These are phyloP conservation scores for Diaphora mendica DNA, from an alignment of 2,888 invertebrate species.

Conservation along the genomic window DNA sequence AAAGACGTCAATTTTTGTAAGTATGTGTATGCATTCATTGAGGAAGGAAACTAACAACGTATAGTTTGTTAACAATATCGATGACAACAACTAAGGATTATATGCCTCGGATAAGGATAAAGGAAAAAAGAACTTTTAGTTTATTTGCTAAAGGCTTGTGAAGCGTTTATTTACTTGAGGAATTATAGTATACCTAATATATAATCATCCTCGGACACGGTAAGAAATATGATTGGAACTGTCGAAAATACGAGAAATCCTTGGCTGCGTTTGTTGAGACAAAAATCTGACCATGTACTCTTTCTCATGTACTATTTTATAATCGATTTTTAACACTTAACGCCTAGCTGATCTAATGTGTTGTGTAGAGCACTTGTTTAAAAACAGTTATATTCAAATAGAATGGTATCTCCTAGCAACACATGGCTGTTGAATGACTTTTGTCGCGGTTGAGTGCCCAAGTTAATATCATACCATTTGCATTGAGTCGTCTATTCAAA, in stretches of 20 bases:
- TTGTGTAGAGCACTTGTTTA: not conserved
- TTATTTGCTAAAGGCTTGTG: not conserved
- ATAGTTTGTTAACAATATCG: not conserved
- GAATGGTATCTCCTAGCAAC: not conserved
- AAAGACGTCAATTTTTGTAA: not conserved
- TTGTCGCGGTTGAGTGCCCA: conserved; percentile 57
- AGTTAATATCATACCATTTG: conserved; percentile 62
- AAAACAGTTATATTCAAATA: not conserved
- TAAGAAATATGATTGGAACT: not conserved
- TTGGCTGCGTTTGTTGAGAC: not conserved
- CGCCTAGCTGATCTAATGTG: not conserved
- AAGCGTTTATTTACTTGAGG: not conserved
- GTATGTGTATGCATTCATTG: not conserved
- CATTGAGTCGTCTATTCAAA: conserved; percentile 56
- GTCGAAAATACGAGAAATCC: not conserved
- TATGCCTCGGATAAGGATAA: not conserved
- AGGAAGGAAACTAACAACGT: not conserved
- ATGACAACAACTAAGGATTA: not conserved
- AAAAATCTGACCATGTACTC: not conserved
- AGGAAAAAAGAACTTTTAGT: not conserved
- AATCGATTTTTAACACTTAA: not conserved
- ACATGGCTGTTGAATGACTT: conserved; percentile 52
- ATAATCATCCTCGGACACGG: not conserved
- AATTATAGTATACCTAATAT: not conserved
- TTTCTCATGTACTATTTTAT: not conserved